Evolutionary conservation across 2,797 vertebrate species (phyloP).

Genomic region (Heterohyrax brucei): DNA sequence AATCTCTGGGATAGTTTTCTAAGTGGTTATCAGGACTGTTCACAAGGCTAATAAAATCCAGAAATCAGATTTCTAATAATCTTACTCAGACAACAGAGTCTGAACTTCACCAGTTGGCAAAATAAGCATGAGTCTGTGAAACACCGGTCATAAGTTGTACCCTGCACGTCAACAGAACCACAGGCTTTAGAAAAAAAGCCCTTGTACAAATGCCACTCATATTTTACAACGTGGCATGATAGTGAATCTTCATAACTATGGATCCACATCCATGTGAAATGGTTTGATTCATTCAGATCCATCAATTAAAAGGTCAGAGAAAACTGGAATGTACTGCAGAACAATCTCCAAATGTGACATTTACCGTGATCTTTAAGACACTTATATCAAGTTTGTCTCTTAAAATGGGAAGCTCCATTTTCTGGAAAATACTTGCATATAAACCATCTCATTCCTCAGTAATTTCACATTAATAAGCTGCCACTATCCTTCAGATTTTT

Average conservation of each 20-base stretch:
- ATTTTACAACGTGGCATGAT: constrained; percentile 8
- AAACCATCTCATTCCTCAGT: not conserved
- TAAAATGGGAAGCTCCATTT: constrained; percentile 43
- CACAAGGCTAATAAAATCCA: constrained; percentile 61
- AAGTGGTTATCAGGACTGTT: constrained; percentile 29
- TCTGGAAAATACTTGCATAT: not conserved
- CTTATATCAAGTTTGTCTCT: constrained; percentile 40
- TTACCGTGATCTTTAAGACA: constrained; percentile 19
- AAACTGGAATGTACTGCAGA: constrained; percentile 35
- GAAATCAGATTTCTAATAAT: constrained; percentile 36
- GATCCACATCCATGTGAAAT: not conserved
- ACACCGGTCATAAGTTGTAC: constrained; percentile 2
- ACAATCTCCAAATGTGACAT: constrained; percentile 41
- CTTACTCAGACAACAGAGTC: not conserved
- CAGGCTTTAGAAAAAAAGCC: not conserved
- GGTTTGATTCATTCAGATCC: not conserved
- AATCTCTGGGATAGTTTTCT: not conserved
- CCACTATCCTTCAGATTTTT: not conserved
- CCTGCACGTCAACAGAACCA: constrained; percentile 13
- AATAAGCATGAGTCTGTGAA: constrained; percentile 31
- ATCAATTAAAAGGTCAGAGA: constrained; percentile 24
- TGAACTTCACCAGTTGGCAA: not conserved
- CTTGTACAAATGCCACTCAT: not conserved
- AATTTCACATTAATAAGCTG: not conserved
- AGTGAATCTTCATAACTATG: not conserved